Percentiles rank a stretch among this genome's conserved stretches.
These are phyloP conservation scores for Acleris emargana DNA, from an alignment of 2,888 invertebrate species.

Conservation along the genomic window DNA sequence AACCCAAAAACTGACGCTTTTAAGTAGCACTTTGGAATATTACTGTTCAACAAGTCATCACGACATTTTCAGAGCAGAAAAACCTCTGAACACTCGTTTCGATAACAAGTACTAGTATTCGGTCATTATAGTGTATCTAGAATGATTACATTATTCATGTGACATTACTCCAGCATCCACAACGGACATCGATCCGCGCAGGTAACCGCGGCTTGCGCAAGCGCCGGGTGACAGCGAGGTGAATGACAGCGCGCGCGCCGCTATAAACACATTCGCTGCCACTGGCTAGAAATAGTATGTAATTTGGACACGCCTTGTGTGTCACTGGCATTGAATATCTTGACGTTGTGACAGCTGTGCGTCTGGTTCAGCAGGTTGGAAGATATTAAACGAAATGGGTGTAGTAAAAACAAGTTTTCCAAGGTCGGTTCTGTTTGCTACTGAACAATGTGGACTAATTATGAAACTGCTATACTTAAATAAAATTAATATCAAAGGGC, in stretches of 20 bases:
- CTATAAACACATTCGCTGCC: neutral
- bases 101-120: neutral
- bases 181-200: constrained; percentile 16
- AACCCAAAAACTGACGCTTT: no score
- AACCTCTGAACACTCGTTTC: no score
- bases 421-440: neutral
- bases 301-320: neutral
- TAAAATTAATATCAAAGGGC: no score
- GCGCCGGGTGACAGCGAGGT: constrained; percentile 16
- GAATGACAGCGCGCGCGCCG: constrained; percentile 22
- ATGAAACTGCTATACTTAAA: no score
- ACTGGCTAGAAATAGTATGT: no score
- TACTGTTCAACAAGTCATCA: no score
- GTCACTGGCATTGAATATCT: no score
- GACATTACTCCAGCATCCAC: constrained; percentile 10
- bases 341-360: neutral
- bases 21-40: no score
- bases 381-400: neutral
- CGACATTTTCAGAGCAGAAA: no score
- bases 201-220: constrained; percentile 30
- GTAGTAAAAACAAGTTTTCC: neutral
- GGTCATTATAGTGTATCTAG: neutral
- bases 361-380: neutral
- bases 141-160: constrained; percentile 5
- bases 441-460: neutral